phyloP scores from a whole-genome alignment of 2,888 invertebrate genomes.

The Spisula solida region DNA sequence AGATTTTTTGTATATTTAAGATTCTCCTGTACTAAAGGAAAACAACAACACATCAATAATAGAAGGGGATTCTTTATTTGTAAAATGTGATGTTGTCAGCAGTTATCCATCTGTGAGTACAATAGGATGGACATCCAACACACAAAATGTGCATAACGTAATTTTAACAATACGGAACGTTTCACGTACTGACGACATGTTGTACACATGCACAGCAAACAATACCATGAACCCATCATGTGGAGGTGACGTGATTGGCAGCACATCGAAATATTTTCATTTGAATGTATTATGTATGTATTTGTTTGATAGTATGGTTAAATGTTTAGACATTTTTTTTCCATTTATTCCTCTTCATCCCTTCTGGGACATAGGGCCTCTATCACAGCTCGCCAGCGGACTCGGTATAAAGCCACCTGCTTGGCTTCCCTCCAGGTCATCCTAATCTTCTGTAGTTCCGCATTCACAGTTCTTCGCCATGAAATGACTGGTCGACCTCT shows the following conservation, averaged over 20 bases:
- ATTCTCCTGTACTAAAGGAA: background rate
- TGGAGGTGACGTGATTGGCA: background rate
- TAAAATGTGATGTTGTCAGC: background rate
- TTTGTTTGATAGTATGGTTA: background rate
- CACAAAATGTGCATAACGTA: background rate
- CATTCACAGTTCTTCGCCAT: too few species aligned
- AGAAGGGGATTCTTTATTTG: background rate
- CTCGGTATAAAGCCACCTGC: too few species aligned
- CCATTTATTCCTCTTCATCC: too few species aligned
- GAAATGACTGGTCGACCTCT: too few species aligned
- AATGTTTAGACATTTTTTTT: too few species aligned
- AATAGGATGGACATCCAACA: background rate
- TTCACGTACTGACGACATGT: background rate
- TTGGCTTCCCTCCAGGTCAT: too few species aligned
- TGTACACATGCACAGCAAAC: slow-evolving; percentile 18
- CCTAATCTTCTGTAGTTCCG: too few species aligned
- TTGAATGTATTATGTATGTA: slow-evolving; percentile 6
- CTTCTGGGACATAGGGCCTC: too few species aligned
- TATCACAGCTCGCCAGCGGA: too few species aligned
- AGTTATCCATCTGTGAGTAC: background rate
- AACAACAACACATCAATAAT: background rate
- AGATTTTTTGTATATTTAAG: background rate
- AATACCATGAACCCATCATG: slow-evolving; percentile 5
- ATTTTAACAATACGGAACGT: background rate
- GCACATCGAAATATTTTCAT: too few species aligned